Base-by-base conservation (phyloP, 30 jellyfish, hydroid and myxozoan genomes). In the Euphysa ruthae region DNA sequence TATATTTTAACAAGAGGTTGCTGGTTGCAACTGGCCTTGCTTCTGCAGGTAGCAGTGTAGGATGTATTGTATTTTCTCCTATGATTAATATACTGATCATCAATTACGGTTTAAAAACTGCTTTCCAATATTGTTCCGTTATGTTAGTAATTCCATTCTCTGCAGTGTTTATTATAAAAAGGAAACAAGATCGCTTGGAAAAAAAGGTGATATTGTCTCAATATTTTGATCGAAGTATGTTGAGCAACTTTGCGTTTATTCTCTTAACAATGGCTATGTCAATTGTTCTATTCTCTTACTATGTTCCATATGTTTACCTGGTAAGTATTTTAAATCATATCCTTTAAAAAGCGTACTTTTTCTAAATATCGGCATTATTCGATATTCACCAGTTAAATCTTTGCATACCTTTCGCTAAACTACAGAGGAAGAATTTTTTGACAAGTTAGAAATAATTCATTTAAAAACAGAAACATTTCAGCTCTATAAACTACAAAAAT, bases 31-130 rank as follows among this genome's bases (percentile, higher is more conserved):
- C 23, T 5, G 80, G 81, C 3, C 31, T 69, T 24, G 79, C 49
- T 13, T 69, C 81, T 15, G 80, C 82, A 6, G 82, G 82, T n/a
- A 49, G 79, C 49, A 43, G 80, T 3, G 21, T 69, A 25, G 80
- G 82, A 3, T 70, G 82, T n/a, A 26, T 69, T 26, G 32, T 25
- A 21, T 23, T 69, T 14, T 69, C 82, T 4, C 82, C 82, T 0
- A 18, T 55, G 24, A n/a, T 69, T 2, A 70, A 24, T 14, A 15
- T 20, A n/a, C 58, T 69, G n/a, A 49, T 69, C 55, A 51, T 21
- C 31, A n/a, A 54, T 14, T 55, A 49, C 60, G 80, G 80, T 12
- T 26, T 69, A 29, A 70, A 58, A 51, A 69, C 14, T 0, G 23
- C 81, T 6, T 30, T 69, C 31, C 82, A 34, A 69, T 15, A 18